These are phyloP conservation scores for Diphyllodes magnificus DNA, from an alignment of 2,113 vertebrate species.

Conservation along the genomic window DNA sequence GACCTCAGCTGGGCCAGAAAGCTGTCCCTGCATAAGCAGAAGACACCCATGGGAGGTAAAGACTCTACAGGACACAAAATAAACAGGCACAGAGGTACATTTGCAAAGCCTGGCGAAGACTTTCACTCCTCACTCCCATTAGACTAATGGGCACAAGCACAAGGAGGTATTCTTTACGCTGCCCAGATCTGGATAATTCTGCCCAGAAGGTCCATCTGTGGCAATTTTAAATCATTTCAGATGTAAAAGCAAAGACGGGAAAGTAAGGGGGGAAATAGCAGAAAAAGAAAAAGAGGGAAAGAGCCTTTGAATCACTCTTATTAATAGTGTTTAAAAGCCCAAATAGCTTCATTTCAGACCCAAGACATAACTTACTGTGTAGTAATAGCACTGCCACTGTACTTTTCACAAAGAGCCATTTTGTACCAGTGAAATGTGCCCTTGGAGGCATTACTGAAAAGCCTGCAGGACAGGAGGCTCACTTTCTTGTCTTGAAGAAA, in stretches of 20 bases:
- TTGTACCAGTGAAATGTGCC: neutral
- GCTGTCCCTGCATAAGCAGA: neutral
- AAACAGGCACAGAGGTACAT: neutral
- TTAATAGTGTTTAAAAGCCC: neutral
- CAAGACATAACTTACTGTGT: neutral
- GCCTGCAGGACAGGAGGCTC: neutral
- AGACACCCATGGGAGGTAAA: accelerated
- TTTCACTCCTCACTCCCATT: neutral
- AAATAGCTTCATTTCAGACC: neutral
- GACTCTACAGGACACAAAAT: neutral
- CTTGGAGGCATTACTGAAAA: neutral
- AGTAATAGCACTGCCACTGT: neutral
- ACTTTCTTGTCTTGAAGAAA: neutral
- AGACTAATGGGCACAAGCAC: neutral
- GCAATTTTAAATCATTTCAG: neutral
- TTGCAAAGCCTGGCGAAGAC: neutral
- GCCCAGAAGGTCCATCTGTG: neutral
- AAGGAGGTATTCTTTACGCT: neutral
- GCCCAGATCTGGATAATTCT: neutral
- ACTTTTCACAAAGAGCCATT: neutral
- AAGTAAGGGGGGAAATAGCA: neutral
- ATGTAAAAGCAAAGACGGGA: neutral
- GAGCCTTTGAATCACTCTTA: neutral
- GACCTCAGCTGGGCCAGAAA: neutral
- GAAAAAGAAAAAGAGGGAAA: neutral